Conservation (phyloP, 2,797 vertebrate genomes). For the Cercopithecus hamlyni region DNA sequence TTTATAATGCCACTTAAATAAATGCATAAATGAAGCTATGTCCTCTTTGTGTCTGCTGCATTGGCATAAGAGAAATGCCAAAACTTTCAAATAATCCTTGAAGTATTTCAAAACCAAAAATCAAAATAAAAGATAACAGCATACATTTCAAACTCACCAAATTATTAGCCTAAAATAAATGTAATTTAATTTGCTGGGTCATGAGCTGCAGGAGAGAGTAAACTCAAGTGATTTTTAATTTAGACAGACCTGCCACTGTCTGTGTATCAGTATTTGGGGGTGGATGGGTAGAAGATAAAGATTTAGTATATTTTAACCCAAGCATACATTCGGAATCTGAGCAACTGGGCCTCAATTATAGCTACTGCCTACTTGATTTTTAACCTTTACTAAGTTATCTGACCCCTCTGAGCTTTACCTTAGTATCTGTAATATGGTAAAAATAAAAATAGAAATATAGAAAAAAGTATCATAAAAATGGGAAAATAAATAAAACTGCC, state of each 20-base stretch:
- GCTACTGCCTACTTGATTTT: not conserved
- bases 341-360: not conserved
- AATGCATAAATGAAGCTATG: not conserved
- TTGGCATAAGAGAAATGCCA: not conserved
- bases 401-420: not conserved
- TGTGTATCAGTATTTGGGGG: not conserved
- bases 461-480: not conserved
- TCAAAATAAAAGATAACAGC: not conserved
- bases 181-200: not conserved
- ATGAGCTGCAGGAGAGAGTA: not conserved
- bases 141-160: not conserved
- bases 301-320: not conserved
- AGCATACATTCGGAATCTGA: not conserved
- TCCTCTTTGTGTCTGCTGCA: not conserved
- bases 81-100: not conserved
- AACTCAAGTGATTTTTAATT: not conserved
- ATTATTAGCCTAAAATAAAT: not conserved
- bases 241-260: not conserved
- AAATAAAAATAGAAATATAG: not conserved
- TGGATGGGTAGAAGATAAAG: not conserved
- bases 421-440: not conserved
- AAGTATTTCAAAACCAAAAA: constrained; percentile 34
- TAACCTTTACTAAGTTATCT: not conserved
- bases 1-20: not conserved
- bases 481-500: not conserved